Evolutionary conservation across 2,113 vertebrate species (phyloP), one percentile per base, ranked within the genome.

Genomic region (Chaetorhynchus papuensis): DNA sequence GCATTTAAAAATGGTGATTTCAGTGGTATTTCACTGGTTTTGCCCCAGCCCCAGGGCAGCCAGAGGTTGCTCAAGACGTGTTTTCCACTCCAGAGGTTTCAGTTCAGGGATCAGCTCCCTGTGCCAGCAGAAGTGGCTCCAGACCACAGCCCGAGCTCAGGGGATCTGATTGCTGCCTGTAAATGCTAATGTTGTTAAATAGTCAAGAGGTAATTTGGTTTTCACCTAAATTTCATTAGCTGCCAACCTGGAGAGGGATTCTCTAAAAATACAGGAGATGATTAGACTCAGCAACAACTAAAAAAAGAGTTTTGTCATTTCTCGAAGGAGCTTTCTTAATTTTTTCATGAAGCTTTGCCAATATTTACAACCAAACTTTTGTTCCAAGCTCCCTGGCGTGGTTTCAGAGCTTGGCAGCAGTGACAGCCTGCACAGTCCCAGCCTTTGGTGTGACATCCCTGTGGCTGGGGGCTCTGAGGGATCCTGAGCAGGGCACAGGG

Each of bases 281-380:
- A 37, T 93, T 92, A 92, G 41, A 26, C 19, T 82, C 30, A 50
- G 7, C 24, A 70, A 47, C 54, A 90, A 69, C 75, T 68, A 65
- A 82, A 84, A 90, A 76, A 88, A 70, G 18, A 74, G 35, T 52
- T 78, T 35, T 77, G 18, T 83, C 13, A 31, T 93, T 90, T 80
- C 66, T 92, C 61, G 57, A 47, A 87, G 57, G 50, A 94, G 44
- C 21, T 75, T 39, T 71, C 77, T 80, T 92, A 16, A n/a, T 79
- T 89, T 95, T 96, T 96, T 96, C 54, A 75, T 54, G 83, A 47
- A 30, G 28, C 64, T 93, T 70, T 96, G 95, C 94, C 96, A 98
- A 72, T 96, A 91, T 97, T 98, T 97, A 57, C 92, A 72, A 54
- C 72, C 53, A 72, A 94, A 93, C 89, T 93, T 97, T 49, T 87